Base-by-base conservation (phyloP, 2,888 invertebrate genomes). In the Polydesmus complanatus region DNA sequence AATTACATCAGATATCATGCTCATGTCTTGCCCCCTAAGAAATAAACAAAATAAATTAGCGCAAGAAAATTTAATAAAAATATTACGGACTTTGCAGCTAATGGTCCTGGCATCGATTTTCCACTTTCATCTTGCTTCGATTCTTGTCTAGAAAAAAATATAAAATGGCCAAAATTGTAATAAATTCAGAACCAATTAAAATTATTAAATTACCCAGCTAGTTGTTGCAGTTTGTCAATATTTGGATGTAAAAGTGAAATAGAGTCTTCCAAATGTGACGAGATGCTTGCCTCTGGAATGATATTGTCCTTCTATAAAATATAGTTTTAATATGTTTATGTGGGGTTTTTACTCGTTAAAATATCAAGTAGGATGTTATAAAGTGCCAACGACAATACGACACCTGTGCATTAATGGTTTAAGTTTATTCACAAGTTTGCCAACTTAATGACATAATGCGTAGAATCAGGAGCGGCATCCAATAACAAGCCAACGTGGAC, bases 1-100 rank as follows among this genome's bases (percentile, higher is more conserved):
- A 14, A 61, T 18, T 19, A 56, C 21, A 3, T 55, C 56, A 21
- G 56, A 22, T 48, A 61, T 61, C 18, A 23, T 26, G n/a, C 56
- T 21, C 21, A 49, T 56, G 1, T 61, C 61, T 14, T 61, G 55
- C n/a, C 61, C 61, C 56, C 61, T 61, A 18, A 37, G 23, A 52
- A 52, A 8, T 14, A 52, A 18, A 52, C 8, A 11, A 52, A 52
- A 19, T 14, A 8, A 21, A 18, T 23, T 27, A 58, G 25, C 27
- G 18, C n/a, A 53, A 58, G 26, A 19, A 14, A 18, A 57, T 22
- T 47, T 11, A 49, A 5, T 49, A 48, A 22, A 21, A 53, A 23
- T 11, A 23, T 5, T 11, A 25, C 23, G 2, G 19, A 61, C 61
- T 51, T 61, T 23, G 37, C 61, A 23, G 61, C 48, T 27, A 61